Percentiles rank a stretch among this genome's conserved stretches.
These are phyloP conservation scores for Chiloscyllium plagiosum DNA, from an alignment of 2,113 vertebrate genomes.

Conservation along the genomic window DNA sequence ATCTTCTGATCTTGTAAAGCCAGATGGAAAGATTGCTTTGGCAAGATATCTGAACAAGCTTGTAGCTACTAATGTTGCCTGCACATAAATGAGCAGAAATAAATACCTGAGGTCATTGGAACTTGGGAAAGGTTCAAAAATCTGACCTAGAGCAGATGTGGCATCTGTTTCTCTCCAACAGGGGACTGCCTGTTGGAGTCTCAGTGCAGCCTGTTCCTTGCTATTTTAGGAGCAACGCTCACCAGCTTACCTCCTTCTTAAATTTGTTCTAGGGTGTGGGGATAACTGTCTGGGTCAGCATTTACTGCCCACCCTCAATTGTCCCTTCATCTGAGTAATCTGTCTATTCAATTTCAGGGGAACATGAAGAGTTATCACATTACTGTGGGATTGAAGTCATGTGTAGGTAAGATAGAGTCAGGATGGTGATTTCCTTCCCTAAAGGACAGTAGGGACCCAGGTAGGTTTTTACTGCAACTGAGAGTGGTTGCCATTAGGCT, in stretches of 20 bases:
- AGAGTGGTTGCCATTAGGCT: no score
- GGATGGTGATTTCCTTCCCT: no score
- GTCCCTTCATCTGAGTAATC: no score
- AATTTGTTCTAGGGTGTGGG: no score
- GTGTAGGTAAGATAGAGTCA: no score
- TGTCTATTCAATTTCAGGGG: no score
- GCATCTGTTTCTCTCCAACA: neutral
- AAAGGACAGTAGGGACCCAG: no score
- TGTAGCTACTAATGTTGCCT: neutral
- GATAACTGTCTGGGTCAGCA: no score
- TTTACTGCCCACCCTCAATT: no score
- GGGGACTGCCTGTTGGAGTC: neutral
- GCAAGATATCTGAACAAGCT: conserved; percentile 18
- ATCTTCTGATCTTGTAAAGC: neutral
- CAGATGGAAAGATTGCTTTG: neutral
- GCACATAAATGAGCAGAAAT: neutral
- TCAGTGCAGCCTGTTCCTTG: neutral
- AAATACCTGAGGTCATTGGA: neutral
- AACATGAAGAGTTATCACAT: no score
- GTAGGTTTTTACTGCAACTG: no score
- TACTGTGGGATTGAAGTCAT: no score
- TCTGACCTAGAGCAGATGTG: conserved; percentile 2
- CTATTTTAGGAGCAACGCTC: neutral
- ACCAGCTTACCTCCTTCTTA: neutral
- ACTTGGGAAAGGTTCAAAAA: neutral